Evolutionary conservation across 2,888 invertebrate species (phyloP).

Genomic region (Parapristionchus giblindavisi): DNA sequence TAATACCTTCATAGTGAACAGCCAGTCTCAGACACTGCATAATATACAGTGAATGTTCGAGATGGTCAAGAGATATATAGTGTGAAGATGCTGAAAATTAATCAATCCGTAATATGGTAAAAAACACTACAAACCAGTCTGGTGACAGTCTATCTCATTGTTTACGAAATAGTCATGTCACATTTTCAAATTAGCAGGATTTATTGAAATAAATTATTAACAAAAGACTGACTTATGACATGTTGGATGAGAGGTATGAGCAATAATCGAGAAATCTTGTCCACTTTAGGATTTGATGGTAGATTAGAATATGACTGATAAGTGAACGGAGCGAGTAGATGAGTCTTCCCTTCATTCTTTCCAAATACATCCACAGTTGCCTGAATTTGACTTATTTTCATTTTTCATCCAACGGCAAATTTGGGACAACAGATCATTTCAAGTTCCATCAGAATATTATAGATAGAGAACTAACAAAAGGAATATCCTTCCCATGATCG

Average conservation of each 20-base stretch:
- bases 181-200: too few species aligned
- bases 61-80: not conserved
- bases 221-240: too few species aligned
- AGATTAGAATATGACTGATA: not conserved
- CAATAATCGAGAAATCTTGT: not conserved
- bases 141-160: constrained; percentile 14
- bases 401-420: too few species aligned
- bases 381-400: not conserved
- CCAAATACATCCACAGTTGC: not conserved
- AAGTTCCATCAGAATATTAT: too few species aligned
- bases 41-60: not conserved
- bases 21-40: constrained; percentile 18
- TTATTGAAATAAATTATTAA: too few species aligned
- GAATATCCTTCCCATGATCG: not conserved
- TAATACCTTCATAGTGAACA: constrained; percentile 16
- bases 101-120: not conserved
- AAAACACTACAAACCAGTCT: too few species aligned
- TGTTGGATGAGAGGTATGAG: constrained; percentile 6
- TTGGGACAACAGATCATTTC: too few species aligned
- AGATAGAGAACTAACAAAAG: not conserved
- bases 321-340: not conserved
- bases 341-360: not conserved
- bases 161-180: too few species aligned
- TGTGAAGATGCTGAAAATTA: not conserved
- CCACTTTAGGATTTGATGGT: not conserved